A percentile compares a stretch with the other conserved stretches of the same genome.
Conservation (phyloP, 64 coral and sea anemone genomes). For the Actinia tenebrosa region DNA sequence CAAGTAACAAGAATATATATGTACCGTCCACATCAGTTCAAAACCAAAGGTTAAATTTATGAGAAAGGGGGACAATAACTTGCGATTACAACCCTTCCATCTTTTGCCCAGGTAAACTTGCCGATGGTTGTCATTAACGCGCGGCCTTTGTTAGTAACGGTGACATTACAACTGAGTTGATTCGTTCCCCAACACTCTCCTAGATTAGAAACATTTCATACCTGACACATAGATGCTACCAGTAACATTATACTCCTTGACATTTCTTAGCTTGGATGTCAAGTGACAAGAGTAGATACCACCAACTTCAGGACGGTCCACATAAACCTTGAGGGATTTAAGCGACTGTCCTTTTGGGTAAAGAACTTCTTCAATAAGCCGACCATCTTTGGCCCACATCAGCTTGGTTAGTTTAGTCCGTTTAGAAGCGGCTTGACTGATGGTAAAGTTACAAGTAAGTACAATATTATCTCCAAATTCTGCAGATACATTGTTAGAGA, state of each 20-base stretch:
- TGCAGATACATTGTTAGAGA: not conserved
- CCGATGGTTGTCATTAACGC: too few relatives aligned
- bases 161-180: too few relatives aligned
- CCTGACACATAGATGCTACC: slow-evolving; percentile 7
- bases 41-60: too few relatives aligned
- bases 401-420: slow-evolving; percentile 5
- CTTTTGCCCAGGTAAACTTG: too few relatives aligned
- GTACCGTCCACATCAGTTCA: too few relatives aligned
- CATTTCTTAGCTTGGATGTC: slow-evolving; percentile 1
- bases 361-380: slow-evolving; percentile 9
- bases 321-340: not conserved
- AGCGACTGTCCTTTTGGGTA: slow-evolving; percentile 4
- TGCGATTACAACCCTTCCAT: too few relatives aligned
- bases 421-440: not conserved
- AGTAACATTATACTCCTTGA: not conserved
- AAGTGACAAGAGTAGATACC: slow-evolving; percentile 5
- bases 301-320: not conserved
- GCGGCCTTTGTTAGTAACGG: too few relatives aligned
- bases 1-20: too few relatives aligned
- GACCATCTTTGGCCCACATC: slow-evolving; percentile 1
- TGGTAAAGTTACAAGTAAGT: slow-evolving; percentile 4
- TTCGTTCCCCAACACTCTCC: too few relatives aligned
- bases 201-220: too few relatives aligned
- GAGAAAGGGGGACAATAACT: too few relatives aligned
- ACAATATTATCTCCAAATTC: not conserved